Conservation (phyloP, 2,888 invertebrate species). For the Heliconius hortense region DNA sequence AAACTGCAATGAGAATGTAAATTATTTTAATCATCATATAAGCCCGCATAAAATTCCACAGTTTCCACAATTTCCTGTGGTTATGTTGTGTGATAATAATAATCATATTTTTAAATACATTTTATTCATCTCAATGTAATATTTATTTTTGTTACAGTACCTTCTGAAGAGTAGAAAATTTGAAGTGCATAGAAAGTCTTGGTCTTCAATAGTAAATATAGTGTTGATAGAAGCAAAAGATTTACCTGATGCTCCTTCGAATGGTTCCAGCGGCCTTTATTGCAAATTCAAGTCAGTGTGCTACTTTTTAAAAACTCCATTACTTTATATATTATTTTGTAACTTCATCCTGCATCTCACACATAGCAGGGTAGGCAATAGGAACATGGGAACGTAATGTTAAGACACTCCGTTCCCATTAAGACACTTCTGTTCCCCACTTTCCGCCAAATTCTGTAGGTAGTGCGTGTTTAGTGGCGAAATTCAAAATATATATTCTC, state of each 20-base stretch:
- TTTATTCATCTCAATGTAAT: background rate
- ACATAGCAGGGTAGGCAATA: too few relatives aligned
- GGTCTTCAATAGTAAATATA: constrained; percentile 70
- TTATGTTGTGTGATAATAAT: background rate
- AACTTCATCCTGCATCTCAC: too few relatives aligned
- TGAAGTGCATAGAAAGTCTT: constrained; percentile 68
- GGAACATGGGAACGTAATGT: too few relatives aligned
- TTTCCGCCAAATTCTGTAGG: too few relatives aligned
- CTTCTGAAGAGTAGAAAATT: constrained; percentile 71
- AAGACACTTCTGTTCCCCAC: too few relatives aligned
- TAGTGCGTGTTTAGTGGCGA: too few relatives aligned
- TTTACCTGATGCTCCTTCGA: constrained; percentile 61
- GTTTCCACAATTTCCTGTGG: background rate
- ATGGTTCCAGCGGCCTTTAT: constrained; percentile 64
- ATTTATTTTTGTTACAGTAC: constrained; percentile 57
- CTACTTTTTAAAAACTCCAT: background rate
- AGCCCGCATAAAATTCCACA: background rate
- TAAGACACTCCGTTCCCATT: too few relatives aligned
- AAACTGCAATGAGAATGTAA: background rate
- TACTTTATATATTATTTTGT: background rate
- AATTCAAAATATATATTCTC: too few relatives aligned
- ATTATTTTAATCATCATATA: constrained; percentile 2
- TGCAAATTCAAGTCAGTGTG: constrained; percentile 73
- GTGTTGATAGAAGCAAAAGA: constrained; percentile 73
- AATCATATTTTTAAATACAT: background rate